Base-by-base conservation (phyloP, 2,888 invertebrate species). In the Parnassius orleans region DNA sequence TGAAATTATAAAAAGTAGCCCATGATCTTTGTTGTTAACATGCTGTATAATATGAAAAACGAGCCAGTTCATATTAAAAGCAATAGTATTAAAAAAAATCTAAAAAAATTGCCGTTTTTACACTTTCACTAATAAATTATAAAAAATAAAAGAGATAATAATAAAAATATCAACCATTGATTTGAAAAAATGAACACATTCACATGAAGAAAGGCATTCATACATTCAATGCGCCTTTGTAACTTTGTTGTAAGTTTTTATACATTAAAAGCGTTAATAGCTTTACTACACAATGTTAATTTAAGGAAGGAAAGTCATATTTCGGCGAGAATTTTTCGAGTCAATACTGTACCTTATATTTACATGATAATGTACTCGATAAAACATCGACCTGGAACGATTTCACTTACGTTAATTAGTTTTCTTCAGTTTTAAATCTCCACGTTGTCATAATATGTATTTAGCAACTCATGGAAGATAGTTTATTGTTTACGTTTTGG, bases 251-350 rank as follows among this genome's bases (percentile, higher is more conserved):
- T 42, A 43, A 46, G 10, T 42, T 63, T 52, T 60, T 56, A 42
- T 44, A 60, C 53, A 60, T 53, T 57, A 48, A 9, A 53, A 15
- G 60, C 55, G 14, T 54, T 53, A 33, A 43, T 54, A 15, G 14
- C 46, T 46, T 46, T 46, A 46, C 33, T 33, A 33, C 33, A 33
- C 5, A 11, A 43, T 43, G 43, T 43, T 43, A 43, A 43, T 10
- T 43, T 11, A 43, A 43, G 7, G 43, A 43, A 43, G 11, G 9
- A 2, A 10, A 3, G 1, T 43, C 10, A 10, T 10, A 10, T 43
- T 43, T 10, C 43, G 43, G 43, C 43, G 43, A 11, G 11, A 43
- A 43, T 0, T 43, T 43, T 11, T 43, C 11, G 43, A 43, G 10
- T 43, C 11, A 43, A 0, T 43, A 10, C 5, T 14, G 14, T 48